A percentile compares a stretch with the other conserved stretches of the same genome.
phyloP scores from a whole-genome alignment of 2,888 invertebrate genomes.

The Drosophila melanosoma region DNA sequence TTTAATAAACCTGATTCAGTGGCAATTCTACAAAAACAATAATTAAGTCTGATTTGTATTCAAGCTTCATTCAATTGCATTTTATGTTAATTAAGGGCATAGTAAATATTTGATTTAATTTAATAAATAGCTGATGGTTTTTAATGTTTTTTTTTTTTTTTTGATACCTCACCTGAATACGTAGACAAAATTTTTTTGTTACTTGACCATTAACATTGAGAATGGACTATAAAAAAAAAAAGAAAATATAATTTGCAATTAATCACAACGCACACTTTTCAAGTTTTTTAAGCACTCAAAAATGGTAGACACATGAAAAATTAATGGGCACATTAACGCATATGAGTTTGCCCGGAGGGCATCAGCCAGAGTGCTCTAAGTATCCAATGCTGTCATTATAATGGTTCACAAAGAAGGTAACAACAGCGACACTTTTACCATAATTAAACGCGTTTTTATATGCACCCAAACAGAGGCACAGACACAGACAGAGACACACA shows the following conservation, averaged over 20 bases:
- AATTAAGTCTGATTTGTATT: slow-evolving; percentile 1
- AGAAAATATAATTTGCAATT: slow-evolving; percentile 23
- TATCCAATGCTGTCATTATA: slow-evolving; percentile 48
- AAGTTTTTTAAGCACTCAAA: slow-evolving; percentile 57
- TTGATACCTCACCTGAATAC: slow-evolving; percentile 34
- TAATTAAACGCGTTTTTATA: slow-evolving; percentile 80
- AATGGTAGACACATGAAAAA: slow-evolving; percentile 55
- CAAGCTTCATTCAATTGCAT: slow-evolving; percentile 5
- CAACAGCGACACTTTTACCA: slow-evolving; percentile 72
- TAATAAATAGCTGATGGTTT: not conserved
- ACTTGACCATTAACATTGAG: slow-evolving; percentile 8
- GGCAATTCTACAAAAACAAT: not conserved
- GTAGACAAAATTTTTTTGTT: slow-evolving; percentile 18
- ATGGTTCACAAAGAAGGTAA: slow-evolving; percentile 43
- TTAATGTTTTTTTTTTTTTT: not conserved
- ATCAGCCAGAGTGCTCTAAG: slow-evolving; percentile 24
- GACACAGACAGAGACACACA: not conserved
- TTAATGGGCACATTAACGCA: slow-evolving; percentile 68
- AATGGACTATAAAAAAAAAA: slow-evolving; percentile 31
- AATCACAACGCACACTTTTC: slow-evolving; percentile 11
- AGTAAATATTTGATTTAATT: not conserved
- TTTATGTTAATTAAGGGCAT: slow-evolving; percentile 3
- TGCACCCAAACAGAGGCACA: slow-evolving; percentile 43
- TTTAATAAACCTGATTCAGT: not conserved
- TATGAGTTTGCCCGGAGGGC: slow-evolving; percentile 37